These are phyloP conservation scores for Drosophila falleni DNA, from an alignment of 2,888 invertebrate species.

Conservation along the genomic window DNA sequence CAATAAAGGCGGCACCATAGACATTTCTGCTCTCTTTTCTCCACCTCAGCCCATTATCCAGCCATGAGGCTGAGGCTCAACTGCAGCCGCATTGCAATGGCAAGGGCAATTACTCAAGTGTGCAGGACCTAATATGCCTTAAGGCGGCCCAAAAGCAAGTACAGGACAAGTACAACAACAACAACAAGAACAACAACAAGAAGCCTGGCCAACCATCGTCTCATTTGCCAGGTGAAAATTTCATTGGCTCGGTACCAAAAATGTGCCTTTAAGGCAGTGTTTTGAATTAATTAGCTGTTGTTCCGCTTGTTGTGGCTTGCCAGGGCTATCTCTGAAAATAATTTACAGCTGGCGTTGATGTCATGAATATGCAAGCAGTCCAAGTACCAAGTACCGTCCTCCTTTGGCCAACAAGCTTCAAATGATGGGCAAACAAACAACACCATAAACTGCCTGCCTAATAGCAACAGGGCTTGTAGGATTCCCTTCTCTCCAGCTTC, in stretches of 20 bases:
- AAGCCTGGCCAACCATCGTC: conserved; percentile 1
- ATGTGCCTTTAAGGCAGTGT: conserved; percentile 77
- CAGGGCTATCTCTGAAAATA: conserved; percentile 67
- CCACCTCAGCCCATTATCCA: neutral
- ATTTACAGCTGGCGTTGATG: conserved; percentile 72
- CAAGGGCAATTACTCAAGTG: conserved; percentile 72
- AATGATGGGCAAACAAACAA: conserved; percentile 64
- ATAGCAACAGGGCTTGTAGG: conserved; percentile 28
- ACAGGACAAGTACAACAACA: neutral
- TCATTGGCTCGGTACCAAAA: conserved; percentile 61
- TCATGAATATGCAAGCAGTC: conserved; percentile 71
- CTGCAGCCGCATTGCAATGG: conserved; percentile 67
- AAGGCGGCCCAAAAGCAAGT: conserved; percentile 52
- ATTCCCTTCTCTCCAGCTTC: neutral
- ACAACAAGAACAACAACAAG: neutral
- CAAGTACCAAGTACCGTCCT: conserved; percentile 5
- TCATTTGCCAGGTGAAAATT: conserved; percentile 60
- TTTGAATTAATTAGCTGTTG: conserved; percentile 82
- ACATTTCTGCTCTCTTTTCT: neutral
- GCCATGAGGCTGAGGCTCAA: conserved; percentile 28
- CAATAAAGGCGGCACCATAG: conserved; percentile 37
- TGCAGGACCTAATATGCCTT: conserved; percentile 64
- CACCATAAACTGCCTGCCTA: conserved; percentile 63
- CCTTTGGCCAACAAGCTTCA: conserved; percentile 34
- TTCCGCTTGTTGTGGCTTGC: conserved; percentile 61